A percentile compares a stretch with the other conserved stretches of the same genome.
Evolutionary conservation across 2,113 vertebrate species (phyloP).

Genomic region (Menura novaehollandiae): DNA sequence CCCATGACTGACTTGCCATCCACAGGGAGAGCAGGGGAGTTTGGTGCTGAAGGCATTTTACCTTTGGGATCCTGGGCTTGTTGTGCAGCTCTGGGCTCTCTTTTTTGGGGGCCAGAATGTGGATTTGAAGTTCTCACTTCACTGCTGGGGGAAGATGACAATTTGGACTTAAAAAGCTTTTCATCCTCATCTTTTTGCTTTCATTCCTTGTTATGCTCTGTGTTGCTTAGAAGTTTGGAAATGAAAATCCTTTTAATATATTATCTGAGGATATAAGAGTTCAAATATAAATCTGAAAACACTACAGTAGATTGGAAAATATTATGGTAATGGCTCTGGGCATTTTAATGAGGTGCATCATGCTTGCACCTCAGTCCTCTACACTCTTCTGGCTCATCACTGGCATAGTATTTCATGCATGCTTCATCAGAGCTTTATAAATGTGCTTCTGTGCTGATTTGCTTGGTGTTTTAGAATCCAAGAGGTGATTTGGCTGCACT

Average conservation of each 20-base stretch:
- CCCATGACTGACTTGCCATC: background rate
- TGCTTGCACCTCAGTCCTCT: background rate
- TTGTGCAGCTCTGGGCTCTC: background rate
- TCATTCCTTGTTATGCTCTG: background rate
- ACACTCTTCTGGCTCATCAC: background rate
- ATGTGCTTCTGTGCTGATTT: background rate
- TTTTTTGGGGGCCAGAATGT: too few species aligned
- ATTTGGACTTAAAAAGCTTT: background rate
- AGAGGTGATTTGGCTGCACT: background rate
- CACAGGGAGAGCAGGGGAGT: background rate
- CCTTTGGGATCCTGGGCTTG: background rate
- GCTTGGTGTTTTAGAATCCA: background rate
- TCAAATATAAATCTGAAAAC: background rate
- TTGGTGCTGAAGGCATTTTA: background rate
- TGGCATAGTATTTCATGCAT: background rate
- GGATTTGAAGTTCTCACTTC: background rate
- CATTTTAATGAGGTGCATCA: background rate
- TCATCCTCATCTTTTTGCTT: background rate
- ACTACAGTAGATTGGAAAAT: background rate
- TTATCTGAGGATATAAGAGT: background rate
- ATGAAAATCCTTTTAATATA: background rate
- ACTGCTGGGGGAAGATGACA: background rate
- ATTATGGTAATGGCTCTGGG: background rate
- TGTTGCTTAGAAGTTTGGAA: background rate
- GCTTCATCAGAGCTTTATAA: background rate